Evolutionary conservation across 2,113 vertebrate genomes (phyloP).

Genomic region (Nannospalax galili): DNA sequence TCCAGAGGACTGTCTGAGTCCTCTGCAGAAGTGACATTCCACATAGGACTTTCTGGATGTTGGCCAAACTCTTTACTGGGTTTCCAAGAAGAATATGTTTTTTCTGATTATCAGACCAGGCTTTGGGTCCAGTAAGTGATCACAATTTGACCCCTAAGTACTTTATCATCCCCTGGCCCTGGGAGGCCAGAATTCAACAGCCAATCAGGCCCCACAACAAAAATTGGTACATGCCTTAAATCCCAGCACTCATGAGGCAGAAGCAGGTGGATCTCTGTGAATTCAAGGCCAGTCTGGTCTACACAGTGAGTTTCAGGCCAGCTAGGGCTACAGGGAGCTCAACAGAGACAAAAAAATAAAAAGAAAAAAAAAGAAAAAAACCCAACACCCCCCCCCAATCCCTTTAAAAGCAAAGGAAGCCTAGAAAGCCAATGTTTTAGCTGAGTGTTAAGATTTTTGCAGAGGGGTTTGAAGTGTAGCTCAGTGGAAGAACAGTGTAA

Average conservation of each 20-base stretch:
- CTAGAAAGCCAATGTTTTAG: neutral
- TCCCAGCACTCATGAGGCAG: too few relatives aligned
- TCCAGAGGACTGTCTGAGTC: neutral
- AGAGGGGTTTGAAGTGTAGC: neutral
- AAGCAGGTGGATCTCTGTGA: too few relatives aligned
- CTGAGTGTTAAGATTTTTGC: neutral
- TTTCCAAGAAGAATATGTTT: constrained; percentile 60
- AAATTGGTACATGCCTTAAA: too few relatives aligned
- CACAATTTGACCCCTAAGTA: constrained; percentile 69
- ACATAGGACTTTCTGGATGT: neutral
- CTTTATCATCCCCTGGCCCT: constrained; percentile 43
- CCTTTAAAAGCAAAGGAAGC: neutral
- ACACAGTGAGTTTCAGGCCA: too few relatives aligned
- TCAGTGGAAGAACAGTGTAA: neutral
- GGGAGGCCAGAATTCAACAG: neutral
- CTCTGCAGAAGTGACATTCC: constrained; percentile 18
- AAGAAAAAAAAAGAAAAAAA: too few relatives aligned
- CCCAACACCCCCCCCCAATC: too few relatives aligned
- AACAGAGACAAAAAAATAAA: neutral
- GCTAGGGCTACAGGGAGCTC: too few relatives aligned
- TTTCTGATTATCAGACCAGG: constrained; percentile 36
- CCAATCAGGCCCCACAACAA: neutral
- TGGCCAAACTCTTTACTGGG: constrained; percentile 40
- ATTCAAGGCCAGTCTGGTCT: too few relatives aligned
- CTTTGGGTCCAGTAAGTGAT: constrained; percentile 17